phyloP scores from a whole-genome alignment of 30 jellyfish, hydroid and myxozoan species.

The Aurelia aurita region DNA sequence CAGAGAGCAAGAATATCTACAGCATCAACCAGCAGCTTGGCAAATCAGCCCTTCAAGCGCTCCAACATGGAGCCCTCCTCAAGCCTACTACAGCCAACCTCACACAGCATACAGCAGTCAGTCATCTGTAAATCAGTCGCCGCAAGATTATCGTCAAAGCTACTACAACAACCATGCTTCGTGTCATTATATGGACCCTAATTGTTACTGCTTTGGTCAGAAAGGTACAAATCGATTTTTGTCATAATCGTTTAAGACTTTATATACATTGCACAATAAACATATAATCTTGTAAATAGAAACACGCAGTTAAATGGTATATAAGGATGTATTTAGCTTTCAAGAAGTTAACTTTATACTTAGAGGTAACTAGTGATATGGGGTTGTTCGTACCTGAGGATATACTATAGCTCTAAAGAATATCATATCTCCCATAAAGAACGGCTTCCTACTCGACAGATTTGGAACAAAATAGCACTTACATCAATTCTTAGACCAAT shows the following conservation, averaged over 20 bases:
- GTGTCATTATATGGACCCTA: slow-evolving; percentile 86
- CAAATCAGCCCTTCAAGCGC: slow-evolving; percentile 65
- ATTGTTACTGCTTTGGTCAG: slow-evolving; percentile 76
- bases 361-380: too few relatives aligned
- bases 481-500: too few relatives aligned
- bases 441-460: too few relatives aligned
- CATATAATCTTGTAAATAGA: too few relatives aligned
- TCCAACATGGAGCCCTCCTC: slow-evolving; percentile 65
- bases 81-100: slow-evolving; percentile 62
- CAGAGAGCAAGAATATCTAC: slow-evolving; percentile 76
- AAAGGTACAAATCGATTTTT: slow-evolving; percentile 64
- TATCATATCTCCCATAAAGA: too few relatives aligned
- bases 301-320: too few relatives aligned
- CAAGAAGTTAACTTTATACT: too few relatives aligned
- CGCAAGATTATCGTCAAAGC: slow-evolving; percentile 66
- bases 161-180: slow-evolving; percentile 73
- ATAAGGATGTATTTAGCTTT: too few relatives aligned
- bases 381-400: too few relatives aligned
- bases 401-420: too few relatives aligned
- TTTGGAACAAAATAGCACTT: too few relatives aligned
- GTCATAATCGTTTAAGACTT: slow-evolving; percentile 1
- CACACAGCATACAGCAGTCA: slow-evolving; percentile 55
- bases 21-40: slow-evolving; percentile 68
- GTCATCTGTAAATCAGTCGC: slow-evolving; percentile 15
- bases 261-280: too few relatives aligned